Conservation (phyloP, 2,113 vertebrate species). For the Phrynosoma blainvillii region DNA sequence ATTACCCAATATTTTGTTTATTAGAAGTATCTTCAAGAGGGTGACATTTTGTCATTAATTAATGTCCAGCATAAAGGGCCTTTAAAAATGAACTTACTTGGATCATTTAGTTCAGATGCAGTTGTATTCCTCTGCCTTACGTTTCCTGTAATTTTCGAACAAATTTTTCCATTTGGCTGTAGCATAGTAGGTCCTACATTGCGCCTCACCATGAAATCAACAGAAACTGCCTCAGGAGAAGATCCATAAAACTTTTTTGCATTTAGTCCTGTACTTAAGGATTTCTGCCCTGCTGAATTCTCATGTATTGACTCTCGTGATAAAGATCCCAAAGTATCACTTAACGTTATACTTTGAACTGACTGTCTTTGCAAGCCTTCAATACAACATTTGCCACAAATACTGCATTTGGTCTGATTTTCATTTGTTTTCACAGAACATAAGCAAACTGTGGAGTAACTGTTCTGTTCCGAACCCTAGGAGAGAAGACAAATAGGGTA, state of each 20-base stretch:
- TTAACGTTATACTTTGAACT: conserved; percentile 70
- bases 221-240: conserved; percentile 71
- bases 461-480: conserved; percentile 77
- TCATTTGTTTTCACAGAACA: conserved; percentile 83
- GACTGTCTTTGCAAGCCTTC: conserved; percentile 77
- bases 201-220: conserved; percentile 76
- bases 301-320: conserved; percentile 86
- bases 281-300: conserved; percentile 79
- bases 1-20: neutral
- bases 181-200: conserved; percentile 76
- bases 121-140: conserved; percentile 75
- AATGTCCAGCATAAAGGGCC: neutral
- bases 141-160: conserved; percentile 75
- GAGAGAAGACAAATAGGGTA: conserved; percentile 21
- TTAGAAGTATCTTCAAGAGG: neutral
- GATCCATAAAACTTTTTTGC: conserved; percentile 85
- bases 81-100: conserved; percentile 85
- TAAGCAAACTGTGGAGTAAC: conserved; percentile 78
- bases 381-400: conserved; percentile 76
- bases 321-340: conserved; percentile 75
- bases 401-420: conserved; percentile 81
- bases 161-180: conserved; percentile 80
- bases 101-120: conserved; percentile 87
- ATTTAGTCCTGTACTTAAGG: conserved; percentile 75
- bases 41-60: neutral